Evolutionary conservation across 2,888 invertebrate species (phyloP).

Genomic region (Aelia acuminata): DNA sequence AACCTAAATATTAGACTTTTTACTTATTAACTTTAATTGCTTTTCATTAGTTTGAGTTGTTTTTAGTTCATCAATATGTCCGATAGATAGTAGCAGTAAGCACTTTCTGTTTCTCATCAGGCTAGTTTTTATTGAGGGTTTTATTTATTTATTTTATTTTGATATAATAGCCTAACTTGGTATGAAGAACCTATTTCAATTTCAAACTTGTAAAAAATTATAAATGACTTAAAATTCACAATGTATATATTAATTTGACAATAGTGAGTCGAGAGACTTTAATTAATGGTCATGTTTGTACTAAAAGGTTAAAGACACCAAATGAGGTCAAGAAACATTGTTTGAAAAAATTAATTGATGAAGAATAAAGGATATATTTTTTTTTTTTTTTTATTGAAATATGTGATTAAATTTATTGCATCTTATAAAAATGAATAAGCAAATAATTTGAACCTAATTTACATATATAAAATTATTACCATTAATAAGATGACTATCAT

Average conservation of each 20-base stretch:
- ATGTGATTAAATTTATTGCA: no score
- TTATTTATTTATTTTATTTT: no score
- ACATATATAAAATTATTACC: no score
- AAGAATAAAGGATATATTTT: not conserved
- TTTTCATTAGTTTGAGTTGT: no score
- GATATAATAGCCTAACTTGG: not conserved
- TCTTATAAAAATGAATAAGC: no score
- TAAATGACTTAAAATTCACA: not conserved
- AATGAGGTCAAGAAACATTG: not conserved
- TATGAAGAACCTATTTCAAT: not conserved
- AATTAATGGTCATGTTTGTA: not conserved
- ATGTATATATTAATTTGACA: not conserved
- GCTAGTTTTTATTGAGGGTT: not conserved
- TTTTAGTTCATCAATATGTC: not conserved
- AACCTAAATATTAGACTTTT: no score
- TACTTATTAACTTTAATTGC: no score
- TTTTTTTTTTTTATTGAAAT: not conserved
- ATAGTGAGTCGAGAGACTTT: not conserved
- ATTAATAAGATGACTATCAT: no score
- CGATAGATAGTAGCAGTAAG: not conserved
- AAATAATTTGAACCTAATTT: no score
- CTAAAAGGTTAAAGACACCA: not conserved
- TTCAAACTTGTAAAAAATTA: not conserved
- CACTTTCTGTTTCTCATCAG: not conserved
- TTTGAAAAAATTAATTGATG: not conserved